Evolutionary conservation across 2,113 vertebrate genomes (phyloP).

Genomic region (Mobula hypostoma): DNA sequence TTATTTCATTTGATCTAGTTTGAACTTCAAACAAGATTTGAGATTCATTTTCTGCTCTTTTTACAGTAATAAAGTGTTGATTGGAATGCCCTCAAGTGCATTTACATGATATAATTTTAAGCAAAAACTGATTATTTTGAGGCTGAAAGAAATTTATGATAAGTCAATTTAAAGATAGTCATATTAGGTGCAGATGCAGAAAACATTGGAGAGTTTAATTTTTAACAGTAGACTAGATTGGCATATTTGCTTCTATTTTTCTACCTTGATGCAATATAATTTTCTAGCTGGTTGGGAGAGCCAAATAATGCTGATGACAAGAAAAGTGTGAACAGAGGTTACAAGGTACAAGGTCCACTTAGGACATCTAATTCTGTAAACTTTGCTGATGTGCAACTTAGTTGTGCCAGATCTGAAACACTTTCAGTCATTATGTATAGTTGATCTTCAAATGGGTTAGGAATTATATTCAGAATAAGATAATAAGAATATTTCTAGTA

Average conservation of each 20-base stretch:
- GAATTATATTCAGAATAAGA: no score
- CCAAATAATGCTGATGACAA: not conserved
- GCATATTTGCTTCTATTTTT: not conserved
- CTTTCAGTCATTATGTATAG: no score
- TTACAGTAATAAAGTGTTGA: not conserved
- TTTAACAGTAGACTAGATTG: not conserved
- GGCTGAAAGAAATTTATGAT: not conserved
- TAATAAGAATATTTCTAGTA: no score
- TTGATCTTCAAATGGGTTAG: no score
- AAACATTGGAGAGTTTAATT: not conserved
- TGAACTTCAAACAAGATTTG: slow-evolving; percentile 1
- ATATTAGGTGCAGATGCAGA: not conserved
- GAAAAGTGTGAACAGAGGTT: no score
- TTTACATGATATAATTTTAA: not conserved
- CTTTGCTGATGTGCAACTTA: no score
- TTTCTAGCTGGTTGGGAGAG: not conserved
- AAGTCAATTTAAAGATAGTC: not conserved
- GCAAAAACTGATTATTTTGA: not conserved
- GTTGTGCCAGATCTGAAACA: no score
- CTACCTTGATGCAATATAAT: not conserved
- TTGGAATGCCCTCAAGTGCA: not conserved
- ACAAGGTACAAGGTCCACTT: no score
- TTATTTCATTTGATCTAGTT: no score
- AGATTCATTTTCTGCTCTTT: not conserved
- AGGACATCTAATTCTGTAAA: no score